Evolutionary conservation across 2,888 invertebrate species (phyloP).

Genomic region (Zaprionus obscuricornis): DNA sequence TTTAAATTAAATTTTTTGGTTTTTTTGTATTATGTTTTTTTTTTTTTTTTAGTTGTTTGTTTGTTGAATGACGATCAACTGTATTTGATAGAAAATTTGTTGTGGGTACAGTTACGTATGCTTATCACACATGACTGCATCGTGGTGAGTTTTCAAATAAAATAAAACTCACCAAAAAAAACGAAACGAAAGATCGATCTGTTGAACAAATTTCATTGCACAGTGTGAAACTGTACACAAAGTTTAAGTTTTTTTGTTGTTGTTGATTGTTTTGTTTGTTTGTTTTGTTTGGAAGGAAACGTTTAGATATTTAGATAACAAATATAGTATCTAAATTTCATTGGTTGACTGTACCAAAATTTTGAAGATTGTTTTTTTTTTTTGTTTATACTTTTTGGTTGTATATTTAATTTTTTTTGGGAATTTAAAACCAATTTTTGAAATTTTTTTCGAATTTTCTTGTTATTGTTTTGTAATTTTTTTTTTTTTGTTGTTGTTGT

Average conservation of each 20-base stretch:
- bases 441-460: conserved; percentile 13
- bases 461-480: conserved; percentile 19
- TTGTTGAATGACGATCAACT: too few relatives aligned
- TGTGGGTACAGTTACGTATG: too few relatives aligned
- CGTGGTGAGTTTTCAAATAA: too few relatives aligned
- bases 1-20: conserved; percentile 2
- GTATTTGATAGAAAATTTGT: too few relatives aligned
- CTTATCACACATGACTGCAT: too few relatives aligned
- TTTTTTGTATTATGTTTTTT: not conserved
- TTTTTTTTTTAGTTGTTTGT: too few relatives aligned
- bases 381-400: too few relatives aligned
- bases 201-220: too few relatives aligned
- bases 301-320: too few relatives aligned
- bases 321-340: conserved; percentile 9
- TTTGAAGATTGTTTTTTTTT: conserved; percentile 12
- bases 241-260: not conserved
- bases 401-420: conserved; percentile 42
- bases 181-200: too few relatives aligned
- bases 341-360: not conserved
- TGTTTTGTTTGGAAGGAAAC: not conserved
- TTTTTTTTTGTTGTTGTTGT: too few relatives aligned
- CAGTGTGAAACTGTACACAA: too few relatives aligned
- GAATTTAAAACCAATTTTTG: conserved; percentile 64
- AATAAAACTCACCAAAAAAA: conserved; percentile 30
- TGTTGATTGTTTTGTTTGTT: conserved; percentile 6